Conservation (phyloP, 2,797 vertebrate species). For the Macropus fuliginosus region DNA sequence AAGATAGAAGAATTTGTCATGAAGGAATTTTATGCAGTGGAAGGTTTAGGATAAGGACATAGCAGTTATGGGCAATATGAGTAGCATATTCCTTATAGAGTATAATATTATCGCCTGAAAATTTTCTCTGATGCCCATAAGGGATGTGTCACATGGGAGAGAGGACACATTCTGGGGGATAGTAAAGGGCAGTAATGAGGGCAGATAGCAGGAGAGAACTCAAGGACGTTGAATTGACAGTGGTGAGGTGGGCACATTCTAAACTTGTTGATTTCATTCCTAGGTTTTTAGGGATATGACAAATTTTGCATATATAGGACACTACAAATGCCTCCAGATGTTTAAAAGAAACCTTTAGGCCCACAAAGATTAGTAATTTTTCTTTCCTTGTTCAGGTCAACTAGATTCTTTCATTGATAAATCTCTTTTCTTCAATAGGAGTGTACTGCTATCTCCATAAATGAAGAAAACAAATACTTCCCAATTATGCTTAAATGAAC, state of each 20-base stretch:
- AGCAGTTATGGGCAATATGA: background rate
- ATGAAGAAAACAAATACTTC: background rate
- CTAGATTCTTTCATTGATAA: background rate
- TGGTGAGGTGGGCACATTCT: background rate
- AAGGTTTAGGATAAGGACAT: background rate
- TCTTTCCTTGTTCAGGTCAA: background rate
- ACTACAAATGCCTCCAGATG: background rate
- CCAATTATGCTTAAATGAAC: background rate
- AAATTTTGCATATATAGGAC: background rate
- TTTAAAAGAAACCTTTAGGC: background rate
- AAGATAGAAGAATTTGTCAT: background rate
- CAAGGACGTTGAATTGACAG: background rate
- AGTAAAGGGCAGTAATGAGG: background rate
- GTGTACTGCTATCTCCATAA: background rate
- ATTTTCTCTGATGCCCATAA: background rate
- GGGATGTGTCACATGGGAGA: background rate
- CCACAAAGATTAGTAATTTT: background rate
- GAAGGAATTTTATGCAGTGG: background rate
- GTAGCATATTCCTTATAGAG: background rate
- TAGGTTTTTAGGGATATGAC: background rate
- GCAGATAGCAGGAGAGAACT: background rate
- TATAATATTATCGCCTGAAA: background rate
- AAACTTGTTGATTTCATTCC: background rate
- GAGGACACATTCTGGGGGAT: background rate
- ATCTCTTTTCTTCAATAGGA: constrained; percentile 13